Evolutionary conservation across 64 coral and sea anemone genomes (phyloP), one percentile per base, ranked within the genome.

Genomic region (Pachyseris speciosa): DNA sequence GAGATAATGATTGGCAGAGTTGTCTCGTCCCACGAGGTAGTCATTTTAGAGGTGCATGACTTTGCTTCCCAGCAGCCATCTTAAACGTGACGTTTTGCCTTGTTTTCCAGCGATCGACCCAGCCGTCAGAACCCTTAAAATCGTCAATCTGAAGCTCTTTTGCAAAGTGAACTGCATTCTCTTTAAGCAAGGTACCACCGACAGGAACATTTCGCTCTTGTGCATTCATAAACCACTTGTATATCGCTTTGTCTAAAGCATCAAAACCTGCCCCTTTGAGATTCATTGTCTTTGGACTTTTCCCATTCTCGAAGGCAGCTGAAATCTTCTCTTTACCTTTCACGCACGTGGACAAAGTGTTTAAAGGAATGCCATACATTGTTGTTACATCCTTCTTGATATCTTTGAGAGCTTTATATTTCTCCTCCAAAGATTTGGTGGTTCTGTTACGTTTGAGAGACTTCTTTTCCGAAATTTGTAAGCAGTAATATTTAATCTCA

Each of bases 381-480:
- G 65, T 90, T 24, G 75, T 26, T 58, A 90, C 65, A 16, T 81
- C 28, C 25, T 52, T 90, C 88, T 90, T 71, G 64, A 89, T 90
- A 40, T 90, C 88, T 51, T 90, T 88, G 71, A 88, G 70, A 89
- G 55, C 72, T 78, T 77, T 78, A 89, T 89, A 89, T 67, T 89
- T 64, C 43, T 57, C 76, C 49, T 91, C 25, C 39, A 90, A 80
- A 90, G 74, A 91, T 91, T 91, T 90, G 48, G 43, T 69, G 76
- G 55, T 78, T 52, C 65, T 59, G 61, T 44, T 80, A 66, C 74
- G 15, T 57, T 90, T 81, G 55, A 83, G 61, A 83, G 79, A 64
- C 61, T 83, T 64, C 34, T 83, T 83, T 83, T 90, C 75, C 38
- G 64, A 90, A 74, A 90, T 78, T 79, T 81, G 45, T n/a, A 78